Percentiles rank a stretch among this genome's conserved stretches.
Evolutionary conservation across 2,888 invertebrate genomes (phyloP).

Genomic region (Myathropa florea): DNA sequence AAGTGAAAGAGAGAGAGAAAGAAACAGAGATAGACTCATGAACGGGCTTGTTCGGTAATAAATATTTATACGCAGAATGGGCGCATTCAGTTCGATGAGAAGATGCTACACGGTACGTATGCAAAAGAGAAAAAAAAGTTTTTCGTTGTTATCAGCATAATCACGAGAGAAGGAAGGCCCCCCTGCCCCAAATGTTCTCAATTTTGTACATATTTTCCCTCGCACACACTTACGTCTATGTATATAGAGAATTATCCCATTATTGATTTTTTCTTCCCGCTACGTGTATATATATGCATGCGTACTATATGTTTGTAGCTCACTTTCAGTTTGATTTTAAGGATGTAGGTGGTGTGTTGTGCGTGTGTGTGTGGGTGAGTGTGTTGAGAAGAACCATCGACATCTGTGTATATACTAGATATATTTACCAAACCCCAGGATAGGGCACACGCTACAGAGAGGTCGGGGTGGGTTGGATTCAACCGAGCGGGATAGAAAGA

Average conservation of each 20-base stretch:
- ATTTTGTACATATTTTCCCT: slow-evolving; percentile 6
- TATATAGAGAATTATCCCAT: slow-evolving; percentile 41
- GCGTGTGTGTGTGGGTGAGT: slow-evolving; percentile 24
- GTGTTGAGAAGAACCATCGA: slow-evolving; percentile 61
- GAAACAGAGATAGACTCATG: not conserved
- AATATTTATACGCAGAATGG: slow-evolving; percentile 44
- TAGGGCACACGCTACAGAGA: not conserved
- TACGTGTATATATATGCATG: slow-evolving; percentile 5
- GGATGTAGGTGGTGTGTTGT: slow-evolving; percentile 1
- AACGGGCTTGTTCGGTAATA: slow-evolving; percentile 42
- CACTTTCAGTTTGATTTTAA: not conserved
- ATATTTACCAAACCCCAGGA: slow-evolving; percentile 38
- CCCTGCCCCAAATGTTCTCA: slow-evolving; percentile 44
- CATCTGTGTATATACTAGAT: slow-evolving; percentile 36
- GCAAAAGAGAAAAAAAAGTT: not conserved
- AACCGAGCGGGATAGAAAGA: not conserved
- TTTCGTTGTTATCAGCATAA: slow-evolving; percentile 64
- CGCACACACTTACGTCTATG: not conserved
- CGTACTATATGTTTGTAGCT: not conserved
- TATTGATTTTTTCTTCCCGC: slow-evolving; percentile 60
- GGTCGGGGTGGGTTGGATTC: not conserved
- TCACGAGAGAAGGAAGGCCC: slow-evolving; percentile 26
- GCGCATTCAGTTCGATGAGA: slow-evolving; percentile 37
- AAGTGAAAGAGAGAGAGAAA: not conserved
- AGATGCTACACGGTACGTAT: slow-evolving; percentile 3